Conservation (phyloP, 2,797 vertebrate species). For the Gadopsis bispinosus region DNA sequence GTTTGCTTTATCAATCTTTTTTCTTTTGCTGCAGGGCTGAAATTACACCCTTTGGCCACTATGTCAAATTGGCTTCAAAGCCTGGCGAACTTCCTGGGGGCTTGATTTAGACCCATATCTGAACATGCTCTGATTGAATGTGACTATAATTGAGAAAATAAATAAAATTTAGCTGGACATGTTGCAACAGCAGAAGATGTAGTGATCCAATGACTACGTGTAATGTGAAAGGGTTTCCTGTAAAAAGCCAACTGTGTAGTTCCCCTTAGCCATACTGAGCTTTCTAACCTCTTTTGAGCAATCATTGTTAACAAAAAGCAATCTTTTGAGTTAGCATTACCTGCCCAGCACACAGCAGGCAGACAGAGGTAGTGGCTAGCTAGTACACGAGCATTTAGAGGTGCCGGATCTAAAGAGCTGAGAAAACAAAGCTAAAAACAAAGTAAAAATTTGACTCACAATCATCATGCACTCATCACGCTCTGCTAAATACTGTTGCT, state of each 20-base stretch:
- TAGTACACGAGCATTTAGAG: too few species aligned
- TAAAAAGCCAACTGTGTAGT: not conserved
- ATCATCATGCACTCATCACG: too few species aligned
- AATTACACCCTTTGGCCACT: too few species aligned
- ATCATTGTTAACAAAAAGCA: not conserved
- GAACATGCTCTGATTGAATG: slow-evolving; percentile 14
- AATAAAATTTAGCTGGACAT: not conserved
- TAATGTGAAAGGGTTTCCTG: not conserved
- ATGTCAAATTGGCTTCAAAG: too few species aligned
- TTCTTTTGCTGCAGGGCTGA: not conserved
- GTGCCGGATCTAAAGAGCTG: not conserved
- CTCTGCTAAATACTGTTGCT: too few species aligned
- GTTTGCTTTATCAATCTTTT: slow-evolving; percentile 8
- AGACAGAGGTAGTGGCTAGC: too few species aligned
- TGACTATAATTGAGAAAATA: slow-evolving; percentile 11
- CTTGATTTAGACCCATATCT: not conserved
- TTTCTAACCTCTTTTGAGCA: not conserved
- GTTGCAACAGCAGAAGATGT: not conserved
- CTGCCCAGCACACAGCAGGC: not conserved
- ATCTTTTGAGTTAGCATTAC: too few species aligned
- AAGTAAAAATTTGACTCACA: too few species aligned
- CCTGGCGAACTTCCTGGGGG: too few species aligned
- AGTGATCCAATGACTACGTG: not conserved
- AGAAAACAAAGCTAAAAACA: not conserved
- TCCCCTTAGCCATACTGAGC: not conserved